Percentiles rank a stretch among this genome's conserved stretches.
Evolutionary conservation across 2,797 vertebrate genomes (phyloP).

Genomic region (Sciaenops ocellatus): DNA sequence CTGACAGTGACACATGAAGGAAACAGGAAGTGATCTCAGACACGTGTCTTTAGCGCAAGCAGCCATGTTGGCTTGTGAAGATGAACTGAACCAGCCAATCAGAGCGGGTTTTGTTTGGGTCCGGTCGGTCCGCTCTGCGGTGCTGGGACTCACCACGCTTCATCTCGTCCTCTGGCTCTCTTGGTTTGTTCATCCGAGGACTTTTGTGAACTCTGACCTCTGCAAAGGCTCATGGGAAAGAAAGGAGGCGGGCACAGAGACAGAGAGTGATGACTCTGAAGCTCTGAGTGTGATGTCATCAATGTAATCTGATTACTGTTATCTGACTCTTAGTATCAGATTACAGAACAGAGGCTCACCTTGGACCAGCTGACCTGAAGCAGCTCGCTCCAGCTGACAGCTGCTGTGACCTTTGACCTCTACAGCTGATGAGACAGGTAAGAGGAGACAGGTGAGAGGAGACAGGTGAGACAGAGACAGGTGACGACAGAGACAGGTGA

Average conservation of each 20-base stretch:
- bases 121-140: too few species aligned
- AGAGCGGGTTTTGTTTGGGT: background rate
- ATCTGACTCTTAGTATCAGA: background rate
- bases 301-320: background rate
- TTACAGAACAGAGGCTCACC: slow-evolving; percentile 38
- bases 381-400: slow-evolving; percentile 19
- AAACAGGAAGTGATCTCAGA: too few species aligned
- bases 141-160: slow-evolving; percentile 69
- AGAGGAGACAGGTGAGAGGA: background rate
- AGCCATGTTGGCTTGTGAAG: too few species aligned
- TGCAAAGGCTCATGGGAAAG: slow-evolving; percentile 50
- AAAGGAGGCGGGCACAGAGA: slow-evolving; percentile 20
- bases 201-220: slow-evolving; percentile 66
- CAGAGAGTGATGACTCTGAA: slow-evolving; percentile 11
- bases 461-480: too few species aligned
- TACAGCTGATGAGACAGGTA: slow-evolving; percentile 16
- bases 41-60: too few species aligned
- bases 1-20: too few species aligned
- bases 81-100: background rate
- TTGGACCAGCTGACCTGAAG: slow-evolving; percentile 24
- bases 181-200: slow-evolving; percentile 28
- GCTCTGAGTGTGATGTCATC: slow-evolving; percentile 16
- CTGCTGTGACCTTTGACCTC: slow-evolving; percentile 50
- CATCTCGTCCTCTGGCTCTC: slow-evolving; percentile 47
- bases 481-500: too few species aligned